These are phyloP conservation scores for Jordanella pulchra DNA, from an alignment of 2,797 vertebrate genomes.

Conservation along the genomic window DNA sequence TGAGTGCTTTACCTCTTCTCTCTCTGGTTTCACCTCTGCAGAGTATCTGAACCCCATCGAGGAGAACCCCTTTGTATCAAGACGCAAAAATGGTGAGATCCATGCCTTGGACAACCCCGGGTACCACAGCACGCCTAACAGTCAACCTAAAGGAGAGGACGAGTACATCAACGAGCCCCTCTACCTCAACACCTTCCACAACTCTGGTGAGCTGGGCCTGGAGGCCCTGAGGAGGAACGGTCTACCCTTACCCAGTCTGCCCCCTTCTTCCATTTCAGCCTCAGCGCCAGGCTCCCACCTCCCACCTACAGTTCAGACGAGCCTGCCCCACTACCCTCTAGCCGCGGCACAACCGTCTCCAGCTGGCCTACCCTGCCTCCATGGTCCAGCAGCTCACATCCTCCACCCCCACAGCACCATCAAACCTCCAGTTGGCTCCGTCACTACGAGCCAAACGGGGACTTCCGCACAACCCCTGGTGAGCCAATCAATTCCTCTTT, in stretches of 20 bases:
- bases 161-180: slow-evolving; percentile 92
- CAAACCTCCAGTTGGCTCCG: slow-evolving; percentile 62
- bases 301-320: slow-evolving; percentile 69
- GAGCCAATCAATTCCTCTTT: slow-evolving; percentile 70
- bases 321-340: slow-evolving; percentile 72
- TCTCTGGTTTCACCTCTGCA: slow-evolving; percentile 57
- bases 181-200: slow-evolving; percentile 94
- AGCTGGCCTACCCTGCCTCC: slow-evolving; percentile 68
- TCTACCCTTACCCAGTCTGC: slow-evolving; percentile 77
- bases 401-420: slow-evolving; percentile 70
- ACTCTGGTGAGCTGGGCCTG: slow-evolving; percentile 75
- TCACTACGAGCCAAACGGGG: slow-evolving; percentile 64
- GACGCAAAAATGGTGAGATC: slow-evolving; percentile 90
- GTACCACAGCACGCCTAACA: slow-evolving; percentile 88
- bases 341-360: slow-evolving; percentile 67
- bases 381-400: slow-evolving; percentile 62
- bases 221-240: slow-evolving; percentile 88
- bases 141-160: slow-evolving; percentile 88
- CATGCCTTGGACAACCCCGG: slow-evolving; percentile 94
- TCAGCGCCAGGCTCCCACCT: slow-evolving; percentile 64
- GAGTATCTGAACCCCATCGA: slow-evolving; percentile 94
- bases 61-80: slow-evolving; percentile 95
- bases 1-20: slow-evolving; percentile 14
- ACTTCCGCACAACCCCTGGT: slow-evolving; percentile 52
- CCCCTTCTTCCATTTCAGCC: slow-evolving; percentile 60